Percentiles rank a stretch among this genome's conserved stretches.
phyloP scores from a whole-genome alignment of 2,113 vertebrate genomes.

The Halichoerus grypus region DNA sequence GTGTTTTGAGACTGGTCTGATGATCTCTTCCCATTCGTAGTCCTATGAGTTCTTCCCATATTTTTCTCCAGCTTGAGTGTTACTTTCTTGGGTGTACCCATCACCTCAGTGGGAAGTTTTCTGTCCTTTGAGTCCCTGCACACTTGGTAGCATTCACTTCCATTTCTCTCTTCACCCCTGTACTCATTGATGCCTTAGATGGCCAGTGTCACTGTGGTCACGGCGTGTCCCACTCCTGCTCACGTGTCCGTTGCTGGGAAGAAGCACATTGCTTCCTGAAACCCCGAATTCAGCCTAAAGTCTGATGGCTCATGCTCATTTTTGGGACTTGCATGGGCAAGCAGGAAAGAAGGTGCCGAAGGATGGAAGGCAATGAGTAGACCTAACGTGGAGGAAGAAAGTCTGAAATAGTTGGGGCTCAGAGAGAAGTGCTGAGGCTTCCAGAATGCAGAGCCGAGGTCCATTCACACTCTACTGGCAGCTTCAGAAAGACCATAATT shows the following conservation, averaged over 20 bases:
- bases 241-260: not conserved
- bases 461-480: not conserved
- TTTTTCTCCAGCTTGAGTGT: not conserved
- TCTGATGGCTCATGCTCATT: not conserved
- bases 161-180: not conserved
- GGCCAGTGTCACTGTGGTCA: not conserved
- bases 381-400: not conserved
- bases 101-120: not conserved
- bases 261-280: not conserved
- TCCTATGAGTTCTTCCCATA: not conserved
- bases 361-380: not conserved
- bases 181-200: not conserved
- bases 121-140: not conserved
- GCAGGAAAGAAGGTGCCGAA: not conserved
- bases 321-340: not conserved
- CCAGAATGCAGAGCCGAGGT: not conserved
- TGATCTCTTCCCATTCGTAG: not conserved
- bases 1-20: not conserved
- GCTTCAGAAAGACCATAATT: constrained; percentile 29
- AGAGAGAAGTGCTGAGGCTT: constrained; percentile 46
- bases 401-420: not conserved
- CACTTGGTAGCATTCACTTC: not conserved
- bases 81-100: not conserved
- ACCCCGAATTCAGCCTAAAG: not conserved
- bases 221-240: not conserved